Evolutionary conservation across 2,113 vertebrate species (phyloP).

Genomic region (Oenanthe melanoleuca): DNA sequence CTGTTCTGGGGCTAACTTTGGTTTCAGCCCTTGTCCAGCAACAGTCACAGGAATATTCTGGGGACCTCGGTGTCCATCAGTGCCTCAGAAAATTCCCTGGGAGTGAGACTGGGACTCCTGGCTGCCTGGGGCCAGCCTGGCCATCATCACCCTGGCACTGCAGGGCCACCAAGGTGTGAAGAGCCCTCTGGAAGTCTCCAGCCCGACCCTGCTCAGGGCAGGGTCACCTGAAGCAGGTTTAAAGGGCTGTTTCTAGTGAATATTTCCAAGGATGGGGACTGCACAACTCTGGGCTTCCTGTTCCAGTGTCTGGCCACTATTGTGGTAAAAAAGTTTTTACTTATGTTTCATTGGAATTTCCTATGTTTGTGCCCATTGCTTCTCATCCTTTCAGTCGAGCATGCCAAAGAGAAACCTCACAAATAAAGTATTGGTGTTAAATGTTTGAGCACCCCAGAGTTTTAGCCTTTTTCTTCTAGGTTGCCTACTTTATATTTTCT

Average conservation of each 20-base stretch:
- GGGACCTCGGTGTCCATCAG: accelerated
- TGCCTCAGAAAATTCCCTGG: background rate
- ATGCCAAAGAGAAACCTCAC: background rate
- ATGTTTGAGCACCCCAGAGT: background rate
- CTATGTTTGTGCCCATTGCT: background rate
- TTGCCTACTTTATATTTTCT: background rate
- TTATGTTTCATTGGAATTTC: background rate
- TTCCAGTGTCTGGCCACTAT: background rate
- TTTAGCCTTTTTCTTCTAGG: background rate
- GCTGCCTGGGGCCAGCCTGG: background rate
- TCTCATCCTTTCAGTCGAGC: background rate
- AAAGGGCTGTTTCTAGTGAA: background rate
- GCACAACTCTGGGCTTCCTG: background rate
- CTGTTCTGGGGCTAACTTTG: conserved; percentile 6
- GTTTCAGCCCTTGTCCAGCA: background rate
- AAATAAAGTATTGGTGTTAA: background rate
- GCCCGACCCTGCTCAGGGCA: background rate
- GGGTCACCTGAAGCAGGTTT: background rate
- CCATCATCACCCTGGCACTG: background rate
- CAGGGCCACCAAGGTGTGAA: background rate
- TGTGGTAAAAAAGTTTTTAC: background rate
- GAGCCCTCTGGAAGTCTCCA: background rate
- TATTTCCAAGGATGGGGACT: background rate
- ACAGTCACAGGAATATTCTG: background rate
- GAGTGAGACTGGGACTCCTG: background rate